Base-by-base conservation (phyloP, 2,113 vertebrate genomes). In the Pionites leucogaster region DNA sequence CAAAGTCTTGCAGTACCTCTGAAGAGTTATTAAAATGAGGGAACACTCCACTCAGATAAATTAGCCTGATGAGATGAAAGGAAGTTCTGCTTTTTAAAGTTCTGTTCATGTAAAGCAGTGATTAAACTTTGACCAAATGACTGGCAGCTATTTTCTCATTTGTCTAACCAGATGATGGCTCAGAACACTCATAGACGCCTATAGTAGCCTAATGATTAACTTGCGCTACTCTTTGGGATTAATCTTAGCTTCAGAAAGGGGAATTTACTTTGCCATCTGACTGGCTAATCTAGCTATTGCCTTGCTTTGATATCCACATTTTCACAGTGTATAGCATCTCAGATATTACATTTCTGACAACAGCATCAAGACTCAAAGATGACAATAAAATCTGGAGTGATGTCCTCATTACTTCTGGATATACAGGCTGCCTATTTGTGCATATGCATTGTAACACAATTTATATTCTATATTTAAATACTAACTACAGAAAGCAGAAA, bases 81-180 rank as follows among this genome's bases (percentile, higher is more conserved):
- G 63, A 55, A 91, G 47, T 41, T 92, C 31, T 91, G 75, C 83
- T 89, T 95, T 93, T 82, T 77, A 93, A 94, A 90, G 82, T 70
- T 95, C 86, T 80, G 75, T 79, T 91, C 70, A 0, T 91, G 72
- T 88, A 91, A 92, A 55, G 92, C 68, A 70, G 89, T 87, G 86
- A 96, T 96, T 96, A 96, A 94, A 96, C 95, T 96, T 96, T 96
- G 93, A 95, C 95, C 95, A 92, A 94, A 78, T 95, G 91, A 94
- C 92, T 94, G 92, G 94, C 93, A 91, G 96, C 95, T 95, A 90
- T 96, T 96, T 97, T 96, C 95, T 94, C 96, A 97, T 97, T 97
- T 96, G 90, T 97, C 95, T 77, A 89, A 17, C 80, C 86, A 76
- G 91, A 86, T 96, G 96, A 97, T 97, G 81, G 92, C 92, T 95